These are phyloP conservation scores for Nemopilema nomurai DNA, from an alignment of 30 jellyfish, hydroid and myxozoan genomes.

Conservation along the genomic window DNA sequence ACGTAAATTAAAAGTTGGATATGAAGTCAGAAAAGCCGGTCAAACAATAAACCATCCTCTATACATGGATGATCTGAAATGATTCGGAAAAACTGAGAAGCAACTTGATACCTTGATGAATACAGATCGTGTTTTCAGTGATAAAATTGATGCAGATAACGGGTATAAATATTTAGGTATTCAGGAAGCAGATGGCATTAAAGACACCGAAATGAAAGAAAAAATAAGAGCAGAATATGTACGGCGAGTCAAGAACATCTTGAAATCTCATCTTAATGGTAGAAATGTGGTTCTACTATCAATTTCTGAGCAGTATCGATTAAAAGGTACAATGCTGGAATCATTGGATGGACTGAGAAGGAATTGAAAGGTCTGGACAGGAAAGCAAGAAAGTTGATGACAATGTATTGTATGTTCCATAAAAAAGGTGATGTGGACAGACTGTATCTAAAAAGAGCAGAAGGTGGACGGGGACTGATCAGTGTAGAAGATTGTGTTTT, in stretches of 20 bases:
- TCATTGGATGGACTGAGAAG: constrained; percentile 20
- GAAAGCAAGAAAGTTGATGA: constrained; percentile 18
- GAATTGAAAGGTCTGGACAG: constrained; percentile 20
- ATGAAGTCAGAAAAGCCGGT: constrained; percentile 29
- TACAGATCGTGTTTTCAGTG: not conserved
- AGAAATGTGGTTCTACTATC: constrained; percentile 21
- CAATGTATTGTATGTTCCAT: constrained; percentile 1
- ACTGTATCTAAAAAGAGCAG: constrained; percentile 4
- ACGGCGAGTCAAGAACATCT: constrained; percentile 46
- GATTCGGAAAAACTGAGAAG: constrained; percentile 6
- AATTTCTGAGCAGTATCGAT: constrained; percentile 15
- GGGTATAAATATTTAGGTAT: constrained; percentile 26
- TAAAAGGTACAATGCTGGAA: constrained; percentile 13
- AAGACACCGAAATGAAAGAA: constrained; percentile 22
- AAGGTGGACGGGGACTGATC: constrained; percentile 29
- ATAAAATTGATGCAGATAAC: constrained; percentile 19
- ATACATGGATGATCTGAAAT: constrained; percentile 30
- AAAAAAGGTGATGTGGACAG: constrained; percentile 38
- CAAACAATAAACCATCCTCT: constrained; percentile 27
- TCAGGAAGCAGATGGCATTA: constrained; percentile 19
- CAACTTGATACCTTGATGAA: constrained; percentile 14
- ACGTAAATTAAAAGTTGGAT: constrained; percentile 36
- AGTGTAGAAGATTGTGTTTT: constrained; percentile 23
- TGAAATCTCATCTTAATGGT: constrained; percentile 28
- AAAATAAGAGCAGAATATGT: constrained; percentile 43